These are phyloP conservation scores for Cactoblastis cactorum DNA, from an alignment of 2,888 invertebrate species.

Conservation along the genomic window DNA sequence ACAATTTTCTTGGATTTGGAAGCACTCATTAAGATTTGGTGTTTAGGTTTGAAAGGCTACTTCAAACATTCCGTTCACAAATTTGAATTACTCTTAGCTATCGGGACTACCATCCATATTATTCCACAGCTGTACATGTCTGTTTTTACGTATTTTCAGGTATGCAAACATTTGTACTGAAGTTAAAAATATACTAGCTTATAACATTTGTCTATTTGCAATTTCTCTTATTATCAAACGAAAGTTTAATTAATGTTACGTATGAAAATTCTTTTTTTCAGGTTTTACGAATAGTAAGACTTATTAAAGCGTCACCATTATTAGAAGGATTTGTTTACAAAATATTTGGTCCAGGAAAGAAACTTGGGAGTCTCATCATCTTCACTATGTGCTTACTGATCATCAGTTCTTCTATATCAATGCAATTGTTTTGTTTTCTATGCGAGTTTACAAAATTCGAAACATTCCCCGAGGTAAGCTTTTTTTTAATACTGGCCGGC, in stretches of 20 bases:
- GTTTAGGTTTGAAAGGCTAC: slow-evolving; percentile 96
- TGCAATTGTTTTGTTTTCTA: slow-evolving; percentile 98
- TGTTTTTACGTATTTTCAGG: slow-evolving; percentile 97
- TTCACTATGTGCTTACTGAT: slow-evolving; percentile 99
- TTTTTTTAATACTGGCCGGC: too few species aligned
- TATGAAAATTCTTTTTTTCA: too few species aligned
- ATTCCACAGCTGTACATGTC: slow-evolving; percentile 95
- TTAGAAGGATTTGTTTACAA: slow-evolving; percentile 98
- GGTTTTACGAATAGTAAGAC: slow-evolving; percentile 95
- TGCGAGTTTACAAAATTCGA: slow-evolving; percentile 98
- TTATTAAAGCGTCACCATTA: slow-evolving; percentile 99
- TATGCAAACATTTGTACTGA: slow-evolving; percentile 38
- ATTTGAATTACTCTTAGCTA: slow-evolving; percentile 95
- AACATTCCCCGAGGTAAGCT: slow-evolving; percentile 93
- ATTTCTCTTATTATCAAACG: too few species aligned
- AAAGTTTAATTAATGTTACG: too few species aligned
- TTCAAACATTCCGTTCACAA: slow-evolving; percentile 98
- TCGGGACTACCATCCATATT: slow-evolving; percentile 96
- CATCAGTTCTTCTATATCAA: slow-evolving; percentile 98
- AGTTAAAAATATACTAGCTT: too few species aligned
- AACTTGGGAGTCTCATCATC: slow-evolving; percentile 99
- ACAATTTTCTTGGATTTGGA: slow-evolving; percentile 97
- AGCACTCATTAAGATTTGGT: slow-evolving; percentile 98
- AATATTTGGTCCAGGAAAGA: slow-evolving; percentile 96
- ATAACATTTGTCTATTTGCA: too few species aligned